phyloP scores from a whole-genome alignment of 2,888 invertebrate species.

The Dolomedes plantarius region DNA sequence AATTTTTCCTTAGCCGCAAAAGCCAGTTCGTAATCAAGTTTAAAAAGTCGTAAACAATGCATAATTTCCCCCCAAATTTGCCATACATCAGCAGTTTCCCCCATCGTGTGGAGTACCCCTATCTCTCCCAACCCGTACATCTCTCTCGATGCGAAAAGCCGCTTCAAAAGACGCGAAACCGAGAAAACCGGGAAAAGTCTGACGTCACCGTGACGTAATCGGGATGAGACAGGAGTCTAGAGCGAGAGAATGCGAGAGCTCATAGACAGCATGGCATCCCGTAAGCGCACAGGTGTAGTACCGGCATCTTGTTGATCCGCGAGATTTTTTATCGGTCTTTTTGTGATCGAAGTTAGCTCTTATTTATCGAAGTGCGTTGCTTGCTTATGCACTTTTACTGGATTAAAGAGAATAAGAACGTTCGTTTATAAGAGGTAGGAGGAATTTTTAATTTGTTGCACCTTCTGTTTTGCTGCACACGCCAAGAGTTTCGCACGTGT shows the following conservation, averaged over 20 bases:
- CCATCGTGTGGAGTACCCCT: background rate
- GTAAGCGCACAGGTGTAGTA: slow-evolving; percentile 51
- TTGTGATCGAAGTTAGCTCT: background rate
- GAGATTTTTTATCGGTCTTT: background rate
- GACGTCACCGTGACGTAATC: slow-evolving; percentile 60
- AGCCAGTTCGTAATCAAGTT: no score
- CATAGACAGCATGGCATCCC: slow-evolving; percentile 66
- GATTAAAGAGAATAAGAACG: background rate
- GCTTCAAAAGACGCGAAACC: background rate
- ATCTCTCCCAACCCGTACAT: slow-evolving; percentile 1
- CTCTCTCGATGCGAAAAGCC: slow-evolving; percentile 4
- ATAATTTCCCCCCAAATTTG: no score
- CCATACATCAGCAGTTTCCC: slow-evolving; percentile 1
- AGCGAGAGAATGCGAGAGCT: slow-evolving; percentile 52
- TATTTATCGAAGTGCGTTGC: background rate
- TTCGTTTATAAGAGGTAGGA: background rate
- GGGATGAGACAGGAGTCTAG: slow-evolving; percentile 42
- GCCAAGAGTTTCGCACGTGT: background rate
- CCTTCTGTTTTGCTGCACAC: background rate
- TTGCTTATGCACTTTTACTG: background rate
- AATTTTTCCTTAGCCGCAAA: no score
- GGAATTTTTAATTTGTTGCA: background rate
- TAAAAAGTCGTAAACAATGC: no score
- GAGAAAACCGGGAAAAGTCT: slow-evolving; percentile 39
- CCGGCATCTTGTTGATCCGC: slow-evolving; percentile 47